Base-by-base conservation (phyloP, 2,888 invertebrate genomes). In the Drosophila setosimentum region DNA sequence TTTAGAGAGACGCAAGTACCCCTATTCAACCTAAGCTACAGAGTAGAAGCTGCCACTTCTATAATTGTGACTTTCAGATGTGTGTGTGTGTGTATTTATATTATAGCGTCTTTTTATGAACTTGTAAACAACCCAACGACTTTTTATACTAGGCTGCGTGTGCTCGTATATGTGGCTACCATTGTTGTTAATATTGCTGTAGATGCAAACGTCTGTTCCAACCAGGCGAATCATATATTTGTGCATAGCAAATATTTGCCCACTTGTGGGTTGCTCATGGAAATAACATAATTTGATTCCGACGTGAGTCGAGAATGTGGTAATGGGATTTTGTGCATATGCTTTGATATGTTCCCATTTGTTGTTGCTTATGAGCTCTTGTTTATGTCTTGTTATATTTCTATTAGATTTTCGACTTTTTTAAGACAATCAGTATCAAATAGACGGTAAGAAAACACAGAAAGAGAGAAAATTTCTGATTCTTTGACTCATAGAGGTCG, bases 121-220 rank as follows among this genome's bases (percentile, higher is more conserved):
- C 89, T 87, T 89, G 89, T 87, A 87, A 89, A 83, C 89, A 87
- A 87, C 82, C 82, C 85, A 80, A 87, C 85, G 87, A 89, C 87
- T 85, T 87, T 87, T 84, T 76, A 48, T 69, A 49, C 32, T 33
- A 18, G 27, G 11, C 37, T 40, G 40, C 16, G 21, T 37, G 45
- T 30, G 21, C 27, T 57, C 30, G 37, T 32, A 27, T 48, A 16
- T 64, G 40, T 45, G 55, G 54, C n/a, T 54, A 40, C 18, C 65
- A 49, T 55, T 54, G 50, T 50, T 59, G 61, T 42, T 70, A 45
- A 54, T 67, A 59, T 57, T 72, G 76, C 58, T 75, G 59, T 54
- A 63, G 68, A 55, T 63, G 65, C 51, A 49, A 66, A 61, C 58
- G 65, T 67, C 78, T 67, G 70, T 48, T 78, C 67, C 68, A 64